phyloP scores from a whole-genome alignment of 2,888 invertebrate genomes.

The Balanococcus diminutus region DNA sequence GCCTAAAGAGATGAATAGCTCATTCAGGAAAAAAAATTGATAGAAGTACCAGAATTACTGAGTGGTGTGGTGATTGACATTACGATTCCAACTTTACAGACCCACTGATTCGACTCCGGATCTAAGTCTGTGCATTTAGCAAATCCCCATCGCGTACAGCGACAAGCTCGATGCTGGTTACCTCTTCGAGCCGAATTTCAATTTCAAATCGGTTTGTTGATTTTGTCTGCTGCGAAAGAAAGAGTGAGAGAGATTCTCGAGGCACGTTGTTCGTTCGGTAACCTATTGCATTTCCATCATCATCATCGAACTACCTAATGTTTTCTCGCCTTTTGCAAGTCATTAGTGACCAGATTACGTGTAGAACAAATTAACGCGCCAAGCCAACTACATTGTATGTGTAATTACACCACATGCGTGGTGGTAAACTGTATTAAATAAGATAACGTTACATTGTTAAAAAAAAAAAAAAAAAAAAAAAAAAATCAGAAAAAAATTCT shows the following conservation, averaged over 20 bases:
- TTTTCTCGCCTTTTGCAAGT: not conserved
- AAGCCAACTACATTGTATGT: not conserved
- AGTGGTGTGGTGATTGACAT: no score
- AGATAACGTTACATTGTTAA: not conserved
- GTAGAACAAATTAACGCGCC: not conserved
- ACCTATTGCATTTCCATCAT: not conserved
- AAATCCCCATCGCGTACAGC: not conserved
- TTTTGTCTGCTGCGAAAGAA: no score
- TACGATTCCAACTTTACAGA: no score
- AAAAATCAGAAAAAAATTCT: not conserved
- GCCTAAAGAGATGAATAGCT: no score
- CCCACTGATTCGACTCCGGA: no score
- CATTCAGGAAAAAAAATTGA: no score
- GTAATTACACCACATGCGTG: not conserved
- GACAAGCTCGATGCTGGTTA: not conserved
- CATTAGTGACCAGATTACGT: constrained; percentile 34
- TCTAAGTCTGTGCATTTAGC: no score
- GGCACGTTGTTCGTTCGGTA: not conserved
- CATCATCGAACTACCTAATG: not conserved
- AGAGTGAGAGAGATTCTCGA: not conserved
- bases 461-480: not conserved
- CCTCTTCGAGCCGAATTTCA: not conserved
- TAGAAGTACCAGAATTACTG: no score
- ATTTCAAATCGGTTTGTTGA: not conserved
- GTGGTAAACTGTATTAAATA: not conserved